These are phyloP conservation scores for Blennius ocellaris DNA, from an alignment of 2,113 vertebrate genomes.

Conservation along the genomic window DNA sequence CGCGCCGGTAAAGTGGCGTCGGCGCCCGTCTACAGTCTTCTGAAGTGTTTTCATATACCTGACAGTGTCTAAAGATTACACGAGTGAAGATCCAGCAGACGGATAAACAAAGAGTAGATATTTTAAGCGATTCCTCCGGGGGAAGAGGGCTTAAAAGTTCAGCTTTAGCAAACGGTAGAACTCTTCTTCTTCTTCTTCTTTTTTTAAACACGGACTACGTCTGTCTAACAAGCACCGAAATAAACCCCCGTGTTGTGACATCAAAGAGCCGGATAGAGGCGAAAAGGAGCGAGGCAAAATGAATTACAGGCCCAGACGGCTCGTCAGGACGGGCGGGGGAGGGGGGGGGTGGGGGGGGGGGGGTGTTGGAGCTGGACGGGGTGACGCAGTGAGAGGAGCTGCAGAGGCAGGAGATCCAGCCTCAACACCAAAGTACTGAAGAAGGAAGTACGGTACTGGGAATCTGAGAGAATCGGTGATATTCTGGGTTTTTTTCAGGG, in stretches of 20 bases:
- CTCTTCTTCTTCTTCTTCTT: constrained; percentile 4
- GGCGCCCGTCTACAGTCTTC: neutral
- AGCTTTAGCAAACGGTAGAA: constrained; percentile 45
- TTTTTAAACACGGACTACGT: constrained; percentile 16
- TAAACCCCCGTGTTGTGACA: constrained; percentile 59
- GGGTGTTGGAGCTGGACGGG: constrained; percentile 15
- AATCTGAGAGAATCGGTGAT: no score
- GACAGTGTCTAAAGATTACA: constrained; percentile 40
- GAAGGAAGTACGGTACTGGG: no score
- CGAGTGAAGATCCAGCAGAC: constrained; percentile 23
- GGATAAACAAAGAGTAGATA: constrained; percentile 40
- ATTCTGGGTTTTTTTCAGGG: no score
- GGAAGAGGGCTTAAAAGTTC: constrained; percentile 42
- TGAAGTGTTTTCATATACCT: constrained; percentile 39
- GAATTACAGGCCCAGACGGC: constrained; percentile 55
- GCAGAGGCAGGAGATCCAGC: constrained; percentile 30
- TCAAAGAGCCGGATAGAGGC: constrained; percentile 61
- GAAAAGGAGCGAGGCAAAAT: constrained; percentile 55
- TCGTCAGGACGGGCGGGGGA: constrained; percentile 43
- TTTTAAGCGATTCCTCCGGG: constrained; percentile 52
- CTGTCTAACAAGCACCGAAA: constrained; percentile 60
- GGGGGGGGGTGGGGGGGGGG: no score
- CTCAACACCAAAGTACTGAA: neutral
- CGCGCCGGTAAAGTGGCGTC: neutral
- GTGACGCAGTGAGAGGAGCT: constrained; percentile 16